Evolutionary conservation across 1,140 invertebrate genomes (phyloP).

Genomic region (Drosophila auraria): DNA sequence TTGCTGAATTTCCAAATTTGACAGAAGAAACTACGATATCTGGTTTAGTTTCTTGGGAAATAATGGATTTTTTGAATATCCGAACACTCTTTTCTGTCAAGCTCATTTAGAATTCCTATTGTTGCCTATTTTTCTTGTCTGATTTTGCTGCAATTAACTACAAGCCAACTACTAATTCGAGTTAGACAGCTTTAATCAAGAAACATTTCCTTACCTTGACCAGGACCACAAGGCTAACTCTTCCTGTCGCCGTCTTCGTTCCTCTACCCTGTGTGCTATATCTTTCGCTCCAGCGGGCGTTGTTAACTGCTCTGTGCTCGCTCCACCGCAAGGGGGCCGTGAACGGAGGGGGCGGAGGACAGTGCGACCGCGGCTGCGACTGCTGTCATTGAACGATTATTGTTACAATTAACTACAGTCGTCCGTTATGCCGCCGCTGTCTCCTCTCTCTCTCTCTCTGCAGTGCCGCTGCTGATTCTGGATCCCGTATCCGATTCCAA

Average conservation of each 20-base stretch:
- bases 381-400: slow-evolving; percentile 75
- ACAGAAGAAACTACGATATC: background rate
- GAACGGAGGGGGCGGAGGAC: slow-evolving; percentile 16
- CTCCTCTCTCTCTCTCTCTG: background rate
- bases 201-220: slow-evolving; percentile 37
- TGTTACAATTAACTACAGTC: slow-evolving; percentile 11
- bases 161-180: background rate
- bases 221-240: slow-evolving; percentile 18
- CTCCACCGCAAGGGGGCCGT: slow-evolving; percentile 2
- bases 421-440: background rate
- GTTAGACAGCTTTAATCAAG: background rate
- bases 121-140: no score
- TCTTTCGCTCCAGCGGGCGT: slow-evolving; percentile 23
- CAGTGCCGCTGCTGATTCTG: slow-evolving; percentile 1
- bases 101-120: no score
- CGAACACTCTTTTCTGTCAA: no score
- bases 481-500: background rate
- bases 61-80: no score
- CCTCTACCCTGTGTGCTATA: background rate
- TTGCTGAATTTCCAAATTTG: background rate
- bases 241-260: background rate
- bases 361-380: slow-evolving; percentile 34
- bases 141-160: background rate
- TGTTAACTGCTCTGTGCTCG: slow-evolving; percentile 45
- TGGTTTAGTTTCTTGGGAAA: no score